Conservation (phyloP, 37 sponge, comb jelly and placozoan species). For the Diacarnus erythraeanus region DNA sequence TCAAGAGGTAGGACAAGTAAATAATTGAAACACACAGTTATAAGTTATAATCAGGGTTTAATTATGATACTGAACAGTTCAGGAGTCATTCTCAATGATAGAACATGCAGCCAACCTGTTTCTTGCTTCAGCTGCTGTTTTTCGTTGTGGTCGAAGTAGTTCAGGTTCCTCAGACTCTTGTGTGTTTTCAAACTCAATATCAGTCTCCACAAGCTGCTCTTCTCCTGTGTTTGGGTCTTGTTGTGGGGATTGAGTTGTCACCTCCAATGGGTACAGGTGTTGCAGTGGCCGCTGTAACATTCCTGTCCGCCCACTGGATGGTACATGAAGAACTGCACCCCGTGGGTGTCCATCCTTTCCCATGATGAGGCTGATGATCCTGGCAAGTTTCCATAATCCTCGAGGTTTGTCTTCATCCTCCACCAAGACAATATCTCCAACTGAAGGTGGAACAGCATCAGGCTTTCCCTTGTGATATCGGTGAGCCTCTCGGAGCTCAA, state of each 20-base stretch:
- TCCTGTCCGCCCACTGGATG: conserved; percentile 2
- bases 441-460: background rate
- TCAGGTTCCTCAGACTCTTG: background rate
- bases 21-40: too few species aligned
- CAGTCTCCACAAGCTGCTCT: background rate
- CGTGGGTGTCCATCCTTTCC: conserved; percentile 18
- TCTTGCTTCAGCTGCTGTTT: background rate
- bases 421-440: conserved; percentile 31
- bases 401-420: background rate
- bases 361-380: background rate
- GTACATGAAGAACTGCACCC: conserved; percentile 5
- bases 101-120: background rate
- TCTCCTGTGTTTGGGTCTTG: too few species aligned
- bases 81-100: too few species aligned
- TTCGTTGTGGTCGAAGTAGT: background rate
- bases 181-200: background rate
- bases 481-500: conserved; percentile 14
- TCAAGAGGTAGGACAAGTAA: too few species aligned
- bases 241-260: too few species aligned
- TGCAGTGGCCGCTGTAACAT: conserved; percentile 33
- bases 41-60: too few species aligned
- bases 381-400: conserved; percentile 22
- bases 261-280: conserved; percentile 39
- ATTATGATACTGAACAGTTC: too few species aligned
- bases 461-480: background rate